These are phyloP conservation scores for Syrphus vitripennis DNA, from an alignment of 2,888 invertebrate species.

Conservation along the genomic window DNA sequence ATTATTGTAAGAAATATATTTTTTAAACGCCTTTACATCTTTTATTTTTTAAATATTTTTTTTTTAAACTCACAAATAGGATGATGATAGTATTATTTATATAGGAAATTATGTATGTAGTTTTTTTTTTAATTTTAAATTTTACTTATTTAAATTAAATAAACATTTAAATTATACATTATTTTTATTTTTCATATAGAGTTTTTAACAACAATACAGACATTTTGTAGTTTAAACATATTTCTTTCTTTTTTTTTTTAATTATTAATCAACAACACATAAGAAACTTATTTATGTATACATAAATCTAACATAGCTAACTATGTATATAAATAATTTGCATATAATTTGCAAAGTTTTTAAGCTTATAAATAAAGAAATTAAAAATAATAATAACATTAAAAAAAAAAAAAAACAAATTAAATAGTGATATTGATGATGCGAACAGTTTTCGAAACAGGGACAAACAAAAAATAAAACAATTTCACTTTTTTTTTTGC, in stretches of 20 bases:
- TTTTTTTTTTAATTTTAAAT: not conserved
- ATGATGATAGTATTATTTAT: constrained; percentile 18
- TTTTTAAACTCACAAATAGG: constrained; percentile 41
- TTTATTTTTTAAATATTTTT: not conserved
- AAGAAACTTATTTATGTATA: constrained; percentile 49
- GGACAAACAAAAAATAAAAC: not conserved
- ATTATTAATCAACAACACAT: constrained; percentile 67
- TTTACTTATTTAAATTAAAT: constrained; percentile 25
- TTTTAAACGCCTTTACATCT: constrained; percentile 16
- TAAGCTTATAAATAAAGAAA: not conserved
- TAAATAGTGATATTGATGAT: constrained; percentile 51
- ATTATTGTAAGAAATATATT: constrained; percentile 1
- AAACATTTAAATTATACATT: not conserved
- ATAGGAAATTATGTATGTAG: constrained; percentile 7
- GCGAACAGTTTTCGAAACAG: constrained; percentile 22
- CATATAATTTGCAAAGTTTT: constrained; percentile 25
- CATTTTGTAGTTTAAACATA: constrained; percentile 45
- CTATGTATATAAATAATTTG: constrained; percentile 50
- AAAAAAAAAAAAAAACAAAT: constrained; percentile 31
- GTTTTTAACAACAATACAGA: constrained; percentile 40
- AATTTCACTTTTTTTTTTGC: too few species aligned
- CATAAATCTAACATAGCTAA: constrained; percentile 45
- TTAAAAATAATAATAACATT: too few species aligned
- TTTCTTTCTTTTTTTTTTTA: constrained; percentile 33
- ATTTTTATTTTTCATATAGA: not conserved